Evolutionary conservation across 2,113 vertebrate genomes (phyloP).

Genomic region (Aspidoscelis tigris): DNA sequence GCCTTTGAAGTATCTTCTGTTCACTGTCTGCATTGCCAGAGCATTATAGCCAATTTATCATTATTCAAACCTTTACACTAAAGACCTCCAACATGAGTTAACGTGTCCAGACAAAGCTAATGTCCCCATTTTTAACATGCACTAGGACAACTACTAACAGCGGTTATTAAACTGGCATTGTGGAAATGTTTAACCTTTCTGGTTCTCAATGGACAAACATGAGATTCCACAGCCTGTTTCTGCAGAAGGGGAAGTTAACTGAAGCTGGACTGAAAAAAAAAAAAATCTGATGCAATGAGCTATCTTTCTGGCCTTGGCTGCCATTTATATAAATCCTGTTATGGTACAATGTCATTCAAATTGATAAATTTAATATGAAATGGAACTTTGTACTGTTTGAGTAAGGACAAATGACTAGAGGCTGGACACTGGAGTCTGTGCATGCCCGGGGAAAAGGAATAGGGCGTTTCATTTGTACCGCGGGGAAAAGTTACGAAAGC

Average conservation of each 20-base stretch:
- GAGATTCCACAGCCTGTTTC: constrained; percentile 8
- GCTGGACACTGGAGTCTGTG: no score
- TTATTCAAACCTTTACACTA: no score
- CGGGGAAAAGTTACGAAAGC: no score
- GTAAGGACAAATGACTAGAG: not conserved
- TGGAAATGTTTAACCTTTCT: constrained; percentile 32
- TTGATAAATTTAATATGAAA: constrained; percentile 26
- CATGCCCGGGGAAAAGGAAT: no score
- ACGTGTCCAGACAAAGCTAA: no score
- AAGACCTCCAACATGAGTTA: no score
- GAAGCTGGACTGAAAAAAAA: constrained; percentile 23
- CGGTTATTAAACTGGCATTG: constrained; percentile 27
- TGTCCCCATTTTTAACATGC: no score
- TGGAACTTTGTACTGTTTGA: constrained; percentile 7
- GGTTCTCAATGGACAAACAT: constrained; percentile 27
- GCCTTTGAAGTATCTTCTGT: no score
- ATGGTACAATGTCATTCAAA: constrained; percentile 13
- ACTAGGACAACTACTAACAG: no score
- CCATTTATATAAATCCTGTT: constrained; percentile 10
- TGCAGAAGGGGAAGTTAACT: constrained; percentile 7
- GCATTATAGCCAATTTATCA: no score
- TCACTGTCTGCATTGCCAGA: no score
- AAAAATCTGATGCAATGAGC: constrained; percentile 7
- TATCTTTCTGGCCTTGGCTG: constrained; percentile 18
- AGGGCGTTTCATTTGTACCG: no score